Base-by-base conservation (phyloP, 2,113 vertebrate species). In the Casuarius casuarius region DNA sequence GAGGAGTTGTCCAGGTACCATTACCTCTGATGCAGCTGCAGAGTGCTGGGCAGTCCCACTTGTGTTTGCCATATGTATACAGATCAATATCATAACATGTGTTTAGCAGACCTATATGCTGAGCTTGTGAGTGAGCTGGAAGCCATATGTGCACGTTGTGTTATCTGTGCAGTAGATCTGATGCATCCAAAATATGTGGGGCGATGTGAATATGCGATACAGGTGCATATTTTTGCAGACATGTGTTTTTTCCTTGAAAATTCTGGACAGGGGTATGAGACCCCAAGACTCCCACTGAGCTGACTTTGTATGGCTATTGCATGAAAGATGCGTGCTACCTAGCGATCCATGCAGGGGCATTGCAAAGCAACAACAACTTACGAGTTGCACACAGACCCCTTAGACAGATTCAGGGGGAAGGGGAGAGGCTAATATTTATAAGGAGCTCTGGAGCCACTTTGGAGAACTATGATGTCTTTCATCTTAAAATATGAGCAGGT, bases 1-100 rank as follows among this genome's bases (percentile, higher is more conserved):
- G 70, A 48, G 81, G 44, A 44, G 73, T 84, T 3, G 3, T 44
- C n/a, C 31, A 2, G 61, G 28, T 65, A 2, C 59, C 0, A 0
- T 58, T 85, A 86, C 58, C 77, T 56, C 5, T 0, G 5, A 5
- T 59, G 89, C 74, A 94, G 89, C 87, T 95, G 80, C 91, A 33
- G 61, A 54, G 61, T 25, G 16, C 76, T 42, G 86, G 12, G 68
- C 89, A 46, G 76, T 12, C 21, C 33, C 66, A 81, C 16, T 56
- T 31, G 1, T 5, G 25, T 12, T 51, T 89, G 89, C 91, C 48
- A 1, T 20, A 2, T 21, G 84, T 59, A 38, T 23, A 2, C 48
- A 52, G 74, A 11, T 6, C 44, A 1, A 2, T 72, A 70, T 68
- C 70, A 7, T 70, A 65, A 9, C 73, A 7, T 0, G 0, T 48